Evolutionary conservation across 2,113 vertebrate species (phyloP), one percentile per base, ranked within the genome.

Genomic region (Tringa solitaria): DNA sequence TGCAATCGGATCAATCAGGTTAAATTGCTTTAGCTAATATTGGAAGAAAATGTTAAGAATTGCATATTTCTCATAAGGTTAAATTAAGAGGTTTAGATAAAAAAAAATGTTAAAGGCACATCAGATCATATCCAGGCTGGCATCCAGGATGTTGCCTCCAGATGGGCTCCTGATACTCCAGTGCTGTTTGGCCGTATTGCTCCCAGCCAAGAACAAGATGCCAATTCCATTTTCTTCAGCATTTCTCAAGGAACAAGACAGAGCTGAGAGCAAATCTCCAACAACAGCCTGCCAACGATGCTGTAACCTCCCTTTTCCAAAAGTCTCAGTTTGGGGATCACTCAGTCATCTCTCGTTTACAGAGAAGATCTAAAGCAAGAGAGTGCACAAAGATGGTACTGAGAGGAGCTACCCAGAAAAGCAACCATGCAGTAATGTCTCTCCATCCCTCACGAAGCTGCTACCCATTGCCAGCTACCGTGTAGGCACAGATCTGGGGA

Each of bases 351-450:
- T 79, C 35, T 68, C 32, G 17, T 51, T 57, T 60, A 18, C 60
- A 84, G 23, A 56, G 16, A 61, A 69, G 67, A 67, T 16, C 45
- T 22, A 48, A 59, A 16, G 51, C 51, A 67, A 68, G 16, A 27
- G 9, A 17, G 28, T 0, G 4, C 60, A 74, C 16, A 32, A 28
- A 20, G 17, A 1, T 0, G 4, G 43, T 48, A n/a, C 27, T 6
- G 10, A 84, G 14, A 39, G 14, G 43, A 67, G 26, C 51, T 68
- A 24, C 8, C 8, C 53, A 53, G 22, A 74, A 61, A 61, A 48
- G 27, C 26, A 61, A 61, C 19, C 14, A 15, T 4, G 3, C 53
- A 43, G 6, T 68, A 54, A 72, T 1, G 1, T 33, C 41, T 67
- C 53, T 33, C 33, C 50, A 24, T 59, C 18, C 18, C 18, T 73